phyloP scores from a whole-genome alignment of 2,113 vertebrate genomes.

The Microtus pennsylvanicus region DNA sequence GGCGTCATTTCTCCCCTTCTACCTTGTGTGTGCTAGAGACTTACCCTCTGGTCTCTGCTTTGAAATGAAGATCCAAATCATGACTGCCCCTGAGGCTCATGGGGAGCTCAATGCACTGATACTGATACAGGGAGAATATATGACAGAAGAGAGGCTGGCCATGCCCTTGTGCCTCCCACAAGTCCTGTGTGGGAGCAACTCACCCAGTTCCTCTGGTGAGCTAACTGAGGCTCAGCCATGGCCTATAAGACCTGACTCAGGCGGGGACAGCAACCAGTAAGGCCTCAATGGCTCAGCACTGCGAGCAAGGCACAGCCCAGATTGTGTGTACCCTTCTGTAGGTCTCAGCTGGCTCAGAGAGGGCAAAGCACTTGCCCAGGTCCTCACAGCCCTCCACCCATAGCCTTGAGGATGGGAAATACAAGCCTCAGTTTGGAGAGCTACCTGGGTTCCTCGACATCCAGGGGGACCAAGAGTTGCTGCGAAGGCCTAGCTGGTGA shows the following conservation, averaged over 20 bases:
- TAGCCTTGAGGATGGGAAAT: not conserved
- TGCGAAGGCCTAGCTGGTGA: not conserved
- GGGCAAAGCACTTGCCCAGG: not conserved
- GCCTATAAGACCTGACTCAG: not conserved
- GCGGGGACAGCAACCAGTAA: no score
- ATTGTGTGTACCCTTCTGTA: not conserved
- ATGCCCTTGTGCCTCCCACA: not conserved
- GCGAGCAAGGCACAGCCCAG: fast-evolving
- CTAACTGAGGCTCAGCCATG: not conserved
- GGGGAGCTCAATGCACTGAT: not conserved
- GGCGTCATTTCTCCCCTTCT: not conserved
- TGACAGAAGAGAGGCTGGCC: not conserved
- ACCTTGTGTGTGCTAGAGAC: not conserved
- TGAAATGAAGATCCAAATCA: not conserved
- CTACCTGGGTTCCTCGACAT: no score
- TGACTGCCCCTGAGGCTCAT: no score
- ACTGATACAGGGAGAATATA: not conserved
- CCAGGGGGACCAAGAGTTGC: no score
- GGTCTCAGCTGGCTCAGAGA: not conserved
- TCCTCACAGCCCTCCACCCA: not conserved
- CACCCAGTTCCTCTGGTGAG: not conserved
- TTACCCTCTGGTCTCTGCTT: not conserved
- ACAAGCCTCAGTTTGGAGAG: not conserved
- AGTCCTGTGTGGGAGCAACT: not conserved
- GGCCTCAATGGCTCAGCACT: fast-evolving